A percentile compares a stretch with the other conserved stretches of the same genome.
phyloP scores from a whole-genome alignment of 2,888 invertebrate genomes.

The Platyscelio sp. region DNA sequence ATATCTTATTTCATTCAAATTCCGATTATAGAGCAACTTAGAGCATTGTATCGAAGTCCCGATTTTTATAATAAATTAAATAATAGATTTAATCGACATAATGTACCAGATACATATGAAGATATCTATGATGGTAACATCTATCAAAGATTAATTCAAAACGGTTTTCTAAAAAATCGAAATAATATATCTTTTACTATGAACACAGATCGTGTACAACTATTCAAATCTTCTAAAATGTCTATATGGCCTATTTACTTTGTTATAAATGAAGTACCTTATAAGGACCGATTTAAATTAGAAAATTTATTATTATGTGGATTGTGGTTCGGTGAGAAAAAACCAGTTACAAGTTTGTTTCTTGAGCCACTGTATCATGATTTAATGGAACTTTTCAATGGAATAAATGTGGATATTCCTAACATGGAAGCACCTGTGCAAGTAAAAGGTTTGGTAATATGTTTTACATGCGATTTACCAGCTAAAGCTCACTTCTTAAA shows the following conservation, averaged over 20 bases:
- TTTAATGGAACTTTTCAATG: slow-evolving; percentile 21
- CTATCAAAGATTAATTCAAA: slow-evolving; percentile 33
- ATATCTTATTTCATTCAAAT: slow-evolving; percentile 40
- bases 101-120: neutral
- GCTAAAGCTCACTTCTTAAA: slow-evolving; percentile 60
- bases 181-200: slow-evolving; percentile 55
- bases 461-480: slow-evolving; percentile 48
- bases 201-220: slow-evolving; percentile 70
- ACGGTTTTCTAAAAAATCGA: slow-evolving; percentile 14
- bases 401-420: slow-evolving; percentile 22
- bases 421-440: neutral
- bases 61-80: slow-evolving; percentile 57
- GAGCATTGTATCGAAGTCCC: slow-evolving; percentile 19
- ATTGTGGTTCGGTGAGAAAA: slow-evolving; percentile 57
- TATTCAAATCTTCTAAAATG: slow-evolving; percentile 64
- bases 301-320: slow-evolving; percentile 72
- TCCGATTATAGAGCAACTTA: slow-evolving; percentile 22
- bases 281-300: slow-evolving; percentile 46
- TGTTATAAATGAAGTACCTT: slow-evolving; percentile 71
- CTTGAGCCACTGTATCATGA: slow-evolving; percentile 41
- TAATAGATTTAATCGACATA: slow-evolving; percentile 59
- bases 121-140: slow-evolving; percentile 31
- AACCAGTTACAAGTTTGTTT: neutral
- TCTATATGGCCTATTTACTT: slow-evolving; percentile 68
- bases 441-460: slow-evolving; percentile 36